Percentiles rank a stretch among this genome's conserved stretches.
Conservation (phyloP, 2,113 vertebrate genomes). For the Orientallactaga bullata region DNA sequence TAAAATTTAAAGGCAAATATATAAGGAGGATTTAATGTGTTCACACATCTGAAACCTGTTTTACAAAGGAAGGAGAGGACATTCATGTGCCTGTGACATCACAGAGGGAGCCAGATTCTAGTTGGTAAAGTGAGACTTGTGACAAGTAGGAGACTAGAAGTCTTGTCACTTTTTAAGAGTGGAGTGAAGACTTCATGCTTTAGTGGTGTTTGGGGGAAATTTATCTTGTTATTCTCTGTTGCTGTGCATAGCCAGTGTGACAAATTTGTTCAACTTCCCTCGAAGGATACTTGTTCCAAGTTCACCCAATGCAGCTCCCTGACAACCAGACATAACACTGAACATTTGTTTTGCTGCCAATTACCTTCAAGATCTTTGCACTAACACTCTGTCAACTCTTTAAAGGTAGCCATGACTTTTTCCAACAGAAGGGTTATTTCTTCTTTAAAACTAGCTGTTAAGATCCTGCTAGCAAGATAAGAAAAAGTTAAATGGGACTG, state of each 20-base stretch:
- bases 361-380: slow-evolving; percentile 71
- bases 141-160: neutral
- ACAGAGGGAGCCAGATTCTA: neutral
- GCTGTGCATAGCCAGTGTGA: slow-evolving; percentile 28
- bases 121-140: neutral
- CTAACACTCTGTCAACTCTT: slow-evolving; percentile 75
- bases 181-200: neutral
- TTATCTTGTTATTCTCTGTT: slow-evolving; percentile 24
- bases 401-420: slow-evolving; percentile 60
- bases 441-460: slow-evolving; percentile 61
- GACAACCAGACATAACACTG: slow-evolving; percentile 63
- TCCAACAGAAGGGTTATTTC: slow-evolving; percentile 59
- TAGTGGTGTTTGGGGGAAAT: neutral
- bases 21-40: fast-evolving
- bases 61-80: neutral
- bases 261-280: slow-evolving; percentile 58
- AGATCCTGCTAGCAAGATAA: slow-evolving; percentile 73
- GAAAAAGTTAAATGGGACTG: slow-evolving; percentile 66
- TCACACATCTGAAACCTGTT: neutral
- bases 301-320: slow-evolving; percentile 54
- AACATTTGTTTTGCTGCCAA: slow-evolving; percentile 75
- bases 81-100: fast-evolving
- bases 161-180: neutral
- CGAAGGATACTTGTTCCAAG: slow-evolving; percentile 25
- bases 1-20: neutral